A percentile compares a stretch with the other conserved stretches of the same genome.
These are phyloP conservation scores for Rhaphigaster nebulosa DNA, from an alignment of 2,888 invertebrate genomes.

Conservation along the genomic window DNA sequence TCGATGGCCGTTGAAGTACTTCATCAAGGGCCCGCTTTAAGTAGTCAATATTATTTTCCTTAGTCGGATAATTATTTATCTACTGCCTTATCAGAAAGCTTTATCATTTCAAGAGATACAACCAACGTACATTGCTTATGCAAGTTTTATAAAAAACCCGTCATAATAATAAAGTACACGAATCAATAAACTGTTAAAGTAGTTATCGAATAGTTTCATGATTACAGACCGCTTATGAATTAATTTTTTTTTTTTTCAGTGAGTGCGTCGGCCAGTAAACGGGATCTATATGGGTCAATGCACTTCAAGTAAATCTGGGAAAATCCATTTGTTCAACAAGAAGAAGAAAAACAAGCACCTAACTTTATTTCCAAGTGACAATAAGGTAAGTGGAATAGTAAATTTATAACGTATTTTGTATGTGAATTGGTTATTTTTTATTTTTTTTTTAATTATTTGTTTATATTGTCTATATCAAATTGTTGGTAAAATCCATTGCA, in stretches of 20 bases:
- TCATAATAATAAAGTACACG: not conserved
- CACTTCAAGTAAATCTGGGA: slow-evolving; percentile 76
- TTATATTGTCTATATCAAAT: no score
- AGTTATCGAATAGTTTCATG: not conserved
- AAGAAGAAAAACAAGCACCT: slow-evolving; percentile 54
- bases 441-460: no score
- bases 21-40: no score
- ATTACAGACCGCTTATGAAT: not conserved
- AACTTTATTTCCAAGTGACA: not conserved
- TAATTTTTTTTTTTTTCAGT: slow-evolving; percentile 38
- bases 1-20: no score
- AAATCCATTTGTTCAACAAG: slow-evolving; percentile 60
- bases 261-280: slow-evolving; percentile 34
- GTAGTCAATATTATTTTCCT: no score
- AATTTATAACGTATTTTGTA: not conserved
- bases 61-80: not conserved
- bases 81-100: not conserved
- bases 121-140: not conserved
- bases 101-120: slow-evolving; percentile 16
- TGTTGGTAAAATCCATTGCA: no score
- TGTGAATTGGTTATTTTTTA: not conserved
- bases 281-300: slow-evolving; percentile 80
- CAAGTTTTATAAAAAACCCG: not conserved
- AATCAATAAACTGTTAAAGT: not conserved
- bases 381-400: slow-evolving; percentile 50